phyloP scores from a whole-genome alignment of 2,797 vertebrate species.

The Pteropus rufus region DNA sequence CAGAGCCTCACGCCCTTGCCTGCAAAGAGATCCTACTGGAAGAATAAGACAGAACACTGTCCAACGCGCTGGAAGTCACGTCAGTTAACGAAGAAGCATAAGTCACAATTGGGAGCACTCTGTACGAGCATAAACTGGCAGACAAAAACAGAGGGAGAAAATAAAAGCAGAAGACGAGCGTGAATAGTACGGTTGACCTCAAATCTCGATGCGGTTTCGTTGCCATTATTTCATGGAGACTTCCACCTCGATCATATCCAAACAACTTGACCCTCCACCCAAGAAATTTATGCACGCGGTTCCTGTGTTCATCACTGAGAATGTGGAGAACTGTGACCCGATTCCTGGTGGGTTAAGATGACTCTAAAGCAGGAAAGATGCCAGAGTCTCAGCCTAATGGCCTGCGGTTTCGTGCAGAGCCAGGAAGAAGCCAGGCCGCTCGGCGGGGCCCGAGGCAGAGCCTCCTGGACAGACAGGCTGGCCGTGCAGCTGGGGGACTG shows the following conservation, averaged over 20 bases:
- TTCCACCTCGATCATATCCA: neutral
- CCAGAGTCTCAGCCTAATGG: neutral
- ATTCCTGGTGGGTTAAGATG: neutral
- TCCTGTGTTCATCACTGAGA: neutral
- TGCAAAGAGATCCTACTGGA: neutral
- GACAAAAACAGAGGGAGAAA: neutral
- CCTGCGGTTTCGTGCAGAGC: neutral
- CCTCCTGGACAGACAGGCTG: too few relatives aligned
- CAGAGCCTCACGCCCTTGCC: neutral
- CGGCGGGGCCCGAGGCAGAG: neutral
- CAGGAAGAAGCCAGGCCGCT: neutral
- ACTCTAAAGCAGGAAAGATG: neutral
- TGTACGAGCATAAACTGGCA: neutral
- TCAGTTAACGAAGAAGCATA: neutral
- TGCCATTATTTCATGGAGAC: neutral
- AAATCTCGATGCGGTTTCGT: neutral
- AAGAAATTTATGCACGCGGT: neutral
- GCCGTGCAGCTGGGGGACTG: accelerated
- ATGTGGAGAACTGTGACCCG: neutral
- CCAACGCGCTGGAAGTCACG: neutral
- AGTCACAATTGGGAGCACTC: neutral
- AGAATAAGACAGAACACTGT: neutral
- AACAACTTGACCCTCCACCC: neutral
- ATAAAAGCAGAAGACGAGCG: neutral
- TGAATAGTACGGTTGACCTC: neutral